phyloP scores from a whole-genome alignment of 2,797 vertebrate genomes.

The Brachymystax lenok region DNA sequence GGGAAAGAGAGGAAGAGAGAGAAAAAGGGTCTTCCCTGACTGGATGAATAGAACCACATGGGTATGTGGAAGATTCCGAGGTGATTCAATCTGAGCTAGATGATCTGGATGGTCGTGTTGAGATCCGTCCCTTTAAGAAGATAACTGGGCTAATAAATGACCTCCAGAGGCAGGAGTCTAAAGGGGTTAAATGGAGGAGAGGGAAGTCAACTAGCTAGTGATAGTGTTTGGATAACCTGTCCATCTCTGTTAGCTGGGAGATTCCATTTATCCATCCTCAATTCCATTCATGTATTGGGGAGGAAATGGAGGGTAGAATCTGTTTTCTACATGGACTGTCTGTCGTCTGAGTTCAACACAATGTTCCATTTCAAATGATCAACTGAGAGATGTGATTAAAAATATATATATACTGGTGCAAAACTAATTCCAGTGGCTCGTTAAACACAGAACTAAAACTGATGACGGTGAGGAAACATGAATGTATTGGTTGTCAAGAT shows the following conservation, averaged over 20 bases:
- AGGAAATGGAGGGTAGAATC: background rate
- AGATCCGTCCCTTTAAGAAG: conserved; percentile 81
- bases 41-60: conserved; percentile 71
- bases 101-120: conserved; percentile 69
- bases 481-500: background rate
- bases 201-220: conserved; percentile 1
- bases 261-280: background rate
- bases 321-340: background rate
- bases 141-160: conserved; percentile 76
- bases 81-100: conserved; percentile 83
- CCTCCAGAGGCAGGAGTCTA: conserved; percentile 32
- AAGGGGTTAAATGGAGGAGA: conserved; percentile 9
- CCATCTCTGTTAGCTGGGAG: background rate
- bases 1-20: conserved; percentile 58
- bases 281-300: background rate
- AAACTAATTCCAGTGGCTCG: conserved; percentile 31
- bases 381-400: background rate
- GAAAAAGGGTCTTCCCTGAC: conserved; percentile 77
- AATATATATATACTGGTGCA: conserved; percentile 18
- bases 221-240: conserved; percentile 2
- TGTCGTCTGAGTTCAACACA: background rate
- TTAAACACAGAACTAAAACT: conserved; percentile 31
- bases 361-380: conserved; percentile 28
- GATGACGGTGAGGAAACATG: conserved; percentile 25
- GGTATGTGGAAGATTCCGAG: conserved; percentile 83